These are phyloP conservation scores for Acrocephalus arundinaceus DNA, from an alignment of 2,113 vertebrate species.

Conservation along the genomic window DNA sequence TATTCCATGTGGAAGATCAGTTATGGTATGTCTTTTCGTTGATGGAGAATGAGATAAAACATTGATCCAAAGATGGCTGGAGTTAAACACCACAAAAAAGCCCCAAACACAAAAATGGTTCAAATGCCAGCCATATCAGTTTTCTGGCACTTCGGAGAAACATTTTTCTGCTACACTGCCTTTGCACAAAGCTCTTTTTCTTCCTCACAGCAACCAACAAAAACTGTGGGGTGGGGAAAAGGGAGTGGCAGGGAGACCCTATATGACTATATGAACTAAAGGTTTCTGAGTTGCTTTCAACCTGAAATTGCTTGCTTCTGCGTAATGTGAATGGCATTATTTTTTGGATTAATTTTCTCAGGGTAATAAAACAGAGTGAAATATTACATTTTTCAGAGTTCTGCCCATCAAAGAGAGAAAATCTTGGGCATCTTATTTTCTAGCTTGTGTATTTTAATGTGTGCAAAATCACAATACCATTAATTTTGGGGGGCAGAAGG, in stretches of 20 bases:
- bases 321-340: neutral
- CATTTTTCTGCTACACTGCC: neutral
- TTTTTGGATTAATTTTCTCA: neutral
- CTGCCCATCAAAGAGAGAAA: neutral
- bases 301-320: neutral
- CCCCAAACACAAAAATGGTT: neutral
- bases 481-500: neutral
- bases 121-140: neutral
- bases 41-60: neutral
- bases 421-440: neutral
- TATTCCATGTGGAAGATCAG: neutral
- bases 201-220: neutral
- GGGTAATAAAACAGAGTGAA: neutral
- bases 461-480: neutral
- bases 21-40: neutral
- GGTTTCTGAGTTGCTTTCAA: neutral
- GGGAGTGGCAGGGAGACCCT: neutral
- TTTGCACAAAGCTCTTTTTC: neutral
- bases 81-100: neutral
- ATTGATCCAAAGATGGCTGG: neutral
- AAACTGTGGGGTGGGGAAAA: accelerated
- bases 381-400: neutral
- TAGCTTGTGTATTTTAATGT: neutral
- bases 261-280: neutral
- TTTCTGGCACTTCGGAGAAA: neutral